These are phyloP conservation scores for Xylota sylvarum DNA, from an alignment of 2,888 invertebrate species.

Conservation along the genomic window DNA sequence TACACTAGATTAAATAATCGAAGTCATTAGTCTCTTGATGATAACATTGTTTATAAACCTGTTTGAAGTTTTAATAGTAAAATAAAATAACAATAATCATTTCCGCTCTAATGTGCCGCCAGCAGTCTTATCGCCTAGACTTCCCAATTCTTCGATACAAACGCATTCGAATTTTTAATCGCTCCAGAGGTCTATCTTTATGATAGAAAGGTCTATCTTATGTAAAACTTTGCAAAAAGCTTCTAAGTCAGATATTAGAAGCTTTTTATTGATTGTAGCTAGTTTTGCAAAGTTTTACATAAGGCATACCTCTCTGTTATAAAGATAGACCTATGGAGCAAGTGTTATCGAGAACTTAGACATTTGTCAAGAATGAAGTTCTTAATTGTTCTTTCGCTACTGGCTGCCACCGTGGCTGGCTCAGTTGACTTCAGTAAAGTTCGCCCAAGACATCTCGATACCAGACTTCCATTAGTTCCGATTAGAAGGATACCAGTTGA, in stretches of 20 bases:
- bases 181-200: too few relatives aligned
- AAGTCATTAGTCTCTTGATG: too few relatives aligned
- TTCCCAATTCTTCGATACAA: neutral
- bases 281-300: too few relatives aligned
- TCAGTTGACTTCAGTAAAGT: constrained; percentile 4
- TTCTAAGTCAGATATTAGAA: too few relatives aligned
- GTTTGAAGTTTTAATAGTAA: too few relatives aligned
- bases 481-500: neutral
- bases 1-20: too few relatives aligned
- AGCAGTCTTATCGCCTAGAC: neutral
- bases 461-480: constrained; percentile 11
- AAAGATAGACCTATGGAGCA: constrained; percentile 1
- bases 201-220: too few relatives aligned
- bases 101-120: too few relatives aligned
- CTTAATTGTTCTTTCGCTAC: constrained; percentile 1
- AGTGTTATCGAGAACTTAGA: neutral
- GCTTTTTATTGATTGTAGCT: too few relatives aligned
- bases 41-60: too few relatives aligned
- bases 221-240: too few relatives aligned
- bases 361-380: constrained; percentile 26
- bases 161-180: neutral
- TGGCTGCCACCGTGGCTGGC: constrained; percentile 28
- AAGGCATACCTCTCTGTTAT: neutral
- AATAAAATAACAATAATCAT: too few relatives aligned
- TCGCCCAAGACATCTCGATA: constrained; percentile 2